Evolutionary conservation across 2,888 invertebrate species (phyloP).

Genomic region (Danaus chrysippus): DNA sequence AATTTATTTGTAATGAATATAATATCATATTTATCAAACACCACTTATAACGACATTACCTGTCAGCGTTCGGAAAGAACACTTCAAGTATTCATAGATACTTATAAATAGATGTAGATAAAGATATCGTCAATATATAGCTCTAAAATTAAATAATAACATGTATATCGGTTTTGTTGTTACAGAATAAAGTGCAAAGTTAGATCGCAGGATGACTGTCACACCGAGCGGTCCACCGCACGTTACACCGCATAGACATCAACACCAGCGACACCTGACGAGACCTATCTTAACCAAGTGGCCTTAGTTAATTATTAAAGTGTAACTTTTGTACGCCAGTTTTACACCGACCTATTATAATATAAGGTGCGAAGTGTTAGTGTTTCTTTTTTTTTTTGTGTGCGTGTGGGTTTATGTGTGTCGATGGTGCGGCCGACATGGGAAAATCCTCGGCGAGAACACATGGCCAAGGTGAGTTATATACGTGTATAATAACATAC

Average conservation of each 20-base stretch:
- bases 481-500: slow-evolving; percentile 37
- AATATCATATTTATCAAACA: not conserved
- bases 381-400: slow-evolving; percentile 59
- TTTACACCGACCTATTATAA: slow-evolving; percentile 74
- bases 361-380: slow-evolving; percentile 70
- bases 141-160: not conserved
- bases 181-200: slow-evolving; percentile 62
- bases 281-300: slow-evolving; percentile 72
- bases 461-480: slow-evolving; percentile 77
- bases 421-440: slow-evolving; percentile 79
- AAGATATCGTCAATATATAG: not conserved
- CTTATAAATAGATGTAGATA: no score
- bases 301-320: slow-evolving; percentile 73
- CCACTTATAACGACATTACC: not conserved
- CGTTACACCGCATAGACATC: slow-evolving; percentile 66
- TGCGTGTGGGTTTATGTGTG: slow-evolving; percentile 69
- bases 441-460: slow-evolving; percentile 80
- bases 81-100: no score
- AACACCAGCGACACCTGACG: slow-evolving; percentile 65
- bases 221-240: slow-evolving; percentile 78
- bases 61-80: no score
- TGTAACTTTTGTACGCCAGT: slow-evolving; percentile 75
- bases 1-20: not conserved
- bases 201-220: slow-evolving; percentile 75
- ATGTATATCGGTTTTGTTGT: slow-evolving; percentile 41